Evolutionary conservation across 2,797 vertebrate genomes (phyloP), one percentile per base, ranked within the genome.

Genomic region (Danio aesculapii): DNA sequence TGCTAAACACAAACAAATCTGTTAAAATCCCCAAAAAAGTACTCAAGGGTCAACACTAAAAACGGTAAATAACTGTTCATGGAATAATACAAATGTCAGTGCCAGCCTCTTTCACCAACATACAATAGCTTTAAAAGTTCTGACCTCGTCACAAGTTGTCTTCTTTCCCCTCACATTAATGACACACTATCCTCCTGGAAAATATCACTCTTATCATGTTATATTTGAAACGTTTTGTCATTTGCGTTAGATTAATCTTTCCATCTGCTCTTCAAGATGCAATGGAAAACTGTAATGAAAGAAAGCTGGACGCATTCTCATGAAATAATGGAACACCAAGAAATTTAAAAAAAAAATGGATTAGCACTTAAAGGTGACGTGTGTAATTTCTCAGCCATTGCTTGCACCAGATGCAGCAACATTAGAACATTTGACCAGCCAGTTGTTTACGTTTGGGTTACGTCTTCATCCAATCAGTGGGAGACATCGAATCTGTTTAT

Each of bases 211-310:
- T 85, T 87, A 85, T 85, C 74, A 9, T 85, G 79, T 78, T 69
- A 17, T 75, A 70, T 79, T 83, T 78, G 52, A 77, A 81, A 77
- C 58, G 44, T 71, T 49, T 43, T 80, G 68, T 84, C 70, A 82
- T 81, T 83, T 83, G 63, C 52, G 17, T 83, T 71, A 77, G 76
- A 64, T 84, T 78, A 57, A 79, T 64, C 82, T 83, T 86, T 72
- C 81, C 69, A 75, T 75, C 49, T 77, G 61, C 59, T 82, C 58
- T 73, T 53, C 53, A 59, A 79, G 44, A 73, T 76, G 69, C 62
- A 84, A 82, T 86, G 83, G 68, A 86, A 86, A 88, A 78, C 8
- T 61, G 77, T 70, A 82, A 55, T 84, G 76, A 83, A 70, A 30
- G 30, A 73, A 69, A 70, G 55, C 11, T 68, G 57, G 44, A 69